Base-by-base conservation (phyloP, 2,888 invertebrate species). In the Andrena chrysosceles region DNA sequence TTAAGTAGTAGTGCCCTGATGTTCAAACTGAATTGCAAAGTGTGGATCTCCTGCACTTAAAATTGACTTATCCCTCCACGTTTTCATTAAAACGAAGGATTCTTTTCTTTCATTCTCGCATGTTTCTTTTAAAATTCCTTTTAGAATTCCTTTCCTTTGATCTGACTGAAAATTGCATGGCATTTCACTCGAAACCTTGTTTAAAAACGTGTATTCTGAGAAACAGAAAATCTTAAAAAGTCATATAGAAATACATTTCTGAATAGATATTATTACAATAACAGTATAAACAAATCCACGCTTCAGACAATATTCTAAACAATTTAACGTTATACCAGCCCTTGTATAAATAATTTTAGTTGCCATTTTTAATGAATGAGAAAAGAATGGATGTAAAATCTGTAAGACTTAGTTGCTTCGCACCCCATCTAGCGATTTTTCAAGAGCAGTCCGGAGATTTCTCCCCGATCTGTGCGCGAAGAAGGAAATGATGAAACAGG, bases 361-460 rank as follows among this genome's bases (percentile, higher is more conserved):
- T 16, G 42, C 16, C 42, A 16, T 1, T 42, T 42, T 29, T 48
- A 52, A 52, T 20, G 20, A 52, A 52, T 20, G 42, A 42, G 16
- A 42, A 16, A 42, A 42, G 13, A 42, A 42, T 16, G 16, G 4
- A 42, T 1, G 16, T 42, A 42, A 42, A 42, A 42, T 42, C 42
- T 16, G 42, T 13, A 42, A 20, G 52, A 6, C 20, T 20, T 20
- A 7, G 2, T 20, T 20, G n/a, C 20, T 20, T 56, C 56, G 4
- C 56, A 56, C 56, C 8, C 23, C 26, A 20, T 56, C 31, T 7
- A 31, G 20, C 71, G 60, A 67, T 42, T 60, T 74, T 20, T 48
- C 42, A 23, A 42, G 74, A 73, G 35, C 49, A 48, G 60, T 26
- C 49, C 59, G 52, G 72, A 71, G 79, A 81, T 81, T 86, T 63